Conservation (phyloP, 2,797 vertebrate genomes). For the Jordanella pulchra region DNA sequence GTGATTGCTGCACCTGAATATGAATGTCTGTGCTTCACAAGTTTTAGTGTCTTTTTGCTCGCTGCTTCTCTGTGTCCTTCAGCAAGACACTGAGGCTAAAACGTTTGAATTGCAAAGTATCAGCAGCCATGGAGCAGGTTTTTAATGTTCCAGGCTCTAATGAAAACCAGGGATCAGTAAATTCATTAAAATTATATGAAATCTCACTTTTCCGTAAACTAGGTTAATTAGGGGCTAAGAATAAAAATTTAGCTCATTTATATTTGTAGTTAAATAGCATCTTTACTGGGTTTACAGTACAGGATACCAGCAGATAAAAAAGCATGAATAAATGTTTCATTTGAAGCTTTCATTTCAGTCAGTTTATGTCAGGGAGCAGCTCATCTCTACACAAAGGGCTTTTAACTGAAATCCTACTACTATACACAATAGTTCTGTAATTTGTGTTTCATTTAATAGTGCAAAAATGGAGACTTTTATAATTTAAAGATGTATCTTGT, state of each 20-base stretch:
- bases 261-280: slow-evolving; percentile 51
- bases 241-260: too few relatives aligned
- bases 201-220: slow-evolving; percentile 4
- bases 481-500: too few relatives aligned
- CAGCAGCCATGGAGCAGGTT: background rate
- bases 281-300: slow-evolving; percentile 36
- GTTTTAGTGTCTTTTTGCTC: slow-evolving; percentile 22
- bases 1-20: slow-evolving; percentile 51
- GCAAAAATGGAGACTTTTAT: slow-evolving; percentile 13
- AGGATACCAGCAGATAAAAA: too few relatives aligned
- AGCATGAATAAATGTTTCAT: slow-evolving; percentile 62
- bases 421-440: slow-evolving; percentile 37
- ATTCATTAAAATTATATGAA: slow-evolving; percentile 1
- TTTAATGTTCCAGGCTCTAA: slow-evolving; percentile 9
- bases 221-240: slow-evolving; percentile 31
- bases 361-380: slow-evolving; percentile 63
- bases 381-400: slow-evolving; percentile 59
- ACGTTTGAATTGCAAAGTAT: slow-evolving; percentile 2
- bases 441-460: slow-evolving; percentile 39
- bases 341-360: slow-evolving; percentile 49
- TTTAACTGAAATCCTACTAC: slow-evolving; percentile 16
- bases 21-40: slow-evolving; percentile 14
- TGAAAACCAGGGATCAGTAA: background rate
- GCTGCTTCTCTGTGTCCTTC: slow-evolving; percentile 33
- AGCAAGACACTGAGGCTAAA: slow-evolving; percentile 15